A percentile compares a stretch with the other conserved stretches of the same genome.
These are phyloP conservation scores for Reticulitermes speratus DNA, from an alignment of 1,140 invertebrate species.

Conservation along the genomic window DNA sequence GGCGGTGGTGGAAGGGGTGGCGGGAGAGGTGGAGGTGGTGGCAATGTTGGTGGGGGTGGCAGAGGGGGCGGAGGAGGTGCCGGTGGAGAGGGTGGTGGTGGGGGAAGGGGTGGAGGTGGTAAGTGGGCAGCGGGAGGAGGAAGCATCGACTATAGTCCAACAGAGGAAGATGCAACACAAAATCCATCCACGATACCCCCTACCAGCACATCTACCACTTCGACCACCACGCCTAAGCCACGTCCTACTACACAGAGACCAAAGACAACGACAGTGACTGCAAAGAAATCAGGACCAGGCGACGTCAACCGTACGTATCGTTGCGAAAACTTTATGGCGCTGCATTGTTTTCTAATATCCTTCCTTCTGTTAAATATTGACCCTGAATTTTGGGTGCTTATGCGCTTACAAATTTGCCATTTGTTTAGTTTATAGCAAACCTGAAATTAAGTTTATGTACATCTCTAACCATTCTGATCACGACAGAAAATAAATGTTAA, in stretches of 20 bases:
- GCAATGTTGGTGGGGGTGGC: too few species aligned
- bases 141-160: background rate
- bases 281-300: background rate
- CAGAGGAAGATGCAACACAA: background rate
- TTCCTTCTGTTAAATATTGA: too few species aligned
- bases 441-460: too few species aligned
- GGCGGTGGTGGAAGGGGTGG: background rate
- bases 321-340: too few species aligned
- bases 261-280: background rate
- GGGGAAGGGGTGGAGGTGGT: background rate
- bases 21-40: background rate
- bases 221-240: background rate
- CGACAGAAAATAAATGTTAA: too few species aligned
- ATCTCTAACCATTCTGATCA: too few species aligned
- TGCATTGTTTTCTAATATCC: too few species aligned
- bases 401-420: too few species aligned
- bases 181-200: background rate
- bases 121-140: background rate
- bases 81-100: too few species aligned
- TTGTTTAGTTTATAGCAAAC: too few species aligned
- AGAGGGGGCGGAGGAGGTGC: too few species aligned
- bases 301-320: background rate
- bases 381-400: too few species aligned
- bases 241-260: background rate
- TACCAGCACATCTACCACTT: background rate